A percentile compares a stretch with the other conserved stretches of the same genome.
Conservation (phyloP, 1,140 invertebrate species). For the Drosophila pandora region DNA sequence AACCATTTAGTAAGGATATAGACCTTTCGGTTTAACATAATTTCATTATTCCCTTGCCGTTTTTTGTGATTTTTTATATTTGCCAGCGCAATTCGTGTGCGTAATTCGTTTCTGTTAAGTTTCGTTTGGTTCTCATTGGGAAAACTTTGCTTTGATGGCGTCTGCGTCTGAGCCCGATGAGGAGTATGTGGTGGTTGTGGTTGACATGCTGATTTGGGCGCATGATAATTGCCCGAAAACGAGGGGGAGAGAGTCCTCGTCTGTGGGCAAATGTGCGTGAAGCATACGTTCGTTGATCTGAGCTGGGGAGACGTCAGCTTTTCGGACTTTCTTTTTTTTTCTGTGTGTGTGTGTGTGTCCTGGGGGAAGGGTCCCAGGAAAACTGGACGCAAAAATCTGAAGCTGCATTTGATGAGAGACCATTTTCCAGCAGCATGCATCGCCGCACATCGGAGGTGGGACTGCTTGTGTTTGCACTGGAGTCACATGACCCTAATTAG, state of each 20-base stretch:
- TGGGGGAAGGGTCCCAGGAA: not conserved
- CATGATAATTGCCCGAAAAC: constrained; percentile 61
- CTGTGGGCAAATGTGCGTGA: constrained; percentile 64
- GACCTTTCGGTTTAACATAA: not conserved
- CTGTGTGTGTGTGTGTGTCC: no score
- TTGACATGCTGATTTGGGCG: constrained; percentile 59
- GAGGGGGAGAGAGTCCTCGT: constrained; percentile 14
- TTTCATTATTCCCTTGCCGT: not conserved
- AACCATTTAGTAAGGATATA: not conserved
- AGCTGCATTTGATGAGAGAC: constrained; percentile 67
- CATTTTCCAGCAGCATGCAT: constrained; percentile 64
- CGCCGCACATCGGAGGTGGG: constrained; percentile 53
- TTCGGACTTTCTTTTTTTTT: constrained; percentile 43
- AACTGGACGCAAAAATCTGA: constrained; percentile 20
- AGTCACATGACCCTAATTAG: constrained; percentile 78
- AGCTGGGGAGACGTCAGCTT: not conserved
- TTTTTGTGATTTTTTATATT: constrained; percentile 65
- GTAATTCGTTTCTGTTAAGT: constrained; percentile 75
- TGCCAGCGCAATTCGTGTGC: constrained; percentile 79
- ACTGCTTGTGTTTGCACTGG: constrained; percentile 20
- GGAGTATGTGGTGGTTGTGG: not conserved
- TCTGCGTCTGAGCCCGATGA: not conserved
- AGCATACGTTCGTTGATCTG: constrained; percentile 46
- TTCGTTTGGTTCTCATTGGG: constrained; percentile 28
- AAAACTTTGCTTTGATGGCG: constrained; percentile 69